Evolutionary conservation across 2,888 invertebrate genomes (phyloP), one percentile per base, ranked within the genome.

Genomic region (Pheosia tremula): DNA sequence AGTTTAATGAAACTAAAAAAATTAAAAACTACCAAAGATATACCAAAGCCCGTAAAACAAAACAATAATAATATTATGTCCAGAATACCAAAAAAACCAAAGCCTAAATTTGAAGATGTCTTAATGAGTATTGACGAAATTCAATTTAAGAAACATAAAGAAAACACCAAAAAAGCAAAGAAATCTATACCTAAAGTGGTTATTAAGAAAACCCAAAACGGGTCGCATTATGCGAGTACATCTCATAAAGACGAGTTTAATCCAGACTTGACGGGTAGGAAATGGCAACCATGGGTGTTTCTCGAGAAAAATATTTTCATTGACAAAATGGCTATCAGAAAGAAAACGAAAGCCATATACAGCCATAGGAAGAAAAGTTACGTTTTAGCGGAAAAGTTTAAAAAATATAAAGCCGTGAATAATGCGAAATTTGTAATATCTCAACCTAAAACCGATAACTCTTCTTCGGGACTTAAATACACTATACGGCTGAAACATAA

Each of bases 201-300:
- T 49, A 94, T 94, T 68, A 94, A 94, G 75, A 94, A 94, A 83
- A 88, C 80, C 66, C 80, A 84, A 72, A 87, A 90, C 71, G 94
- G 94, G 55, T 91, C 93, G 43, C 94, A 94, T 75, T 94, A 94
- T 72, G 86, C 94, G 43, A 94, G 93, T 73, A 86, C 86, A 49
- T 73, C 85, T 59, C 77, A 81, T 63, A 85, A 83, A 67, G 73
- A 85, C 56, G 72, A 78, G 49, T 89, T 80, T 62, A 90, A 91
- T 74, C 94, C 94, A 36, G 94, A 94, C 68, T 78, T 94, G 68
- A 93, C 94, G 2, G 94, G 94, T 6, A 87, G 90, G 63, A 94
- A 93, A 72, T 94, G 94, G 94, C 94, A 94, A 78, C 94, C 94
- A 0, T 93, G 92, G 91, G 94, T 94, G 24, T 92, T 90, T 72